Conservation (phyloP, 2,797 vertebrate genomes). For the Lacerta viridis region DNA sequence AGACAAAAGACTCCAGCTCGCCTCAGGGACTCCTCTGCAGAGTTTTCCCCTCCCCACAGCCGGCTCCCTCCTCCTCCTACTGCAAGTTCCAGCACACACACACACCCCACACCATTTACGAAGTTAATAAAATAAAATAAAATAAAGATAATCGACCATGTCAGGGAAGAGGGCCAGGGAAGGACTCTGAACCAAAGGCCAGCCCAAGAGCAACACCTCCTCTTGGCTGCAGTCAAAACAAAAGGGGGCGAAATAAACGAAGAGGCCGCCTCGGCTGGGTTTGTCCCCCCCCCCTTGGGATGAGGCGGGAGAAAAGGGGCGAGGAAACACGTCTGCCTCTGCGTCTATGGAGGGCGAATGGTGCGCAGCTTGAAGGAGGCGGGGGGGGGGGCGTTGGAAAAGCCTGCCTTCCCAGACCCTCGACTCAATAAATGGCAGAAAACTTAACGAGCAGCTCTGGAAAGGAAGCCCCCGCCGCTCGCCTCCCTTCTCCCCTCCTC, state of each 20-base stretch:
- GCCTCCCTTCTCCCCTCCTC: too few relatives aligned
- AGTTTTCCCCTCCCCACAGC: neutral
- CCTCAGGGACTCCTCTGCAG: conserved; percentile 9
- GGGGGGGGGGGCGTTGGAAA: neutral
- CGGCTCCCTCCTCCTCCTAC: neutral
- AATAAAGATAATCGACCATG: neutral
- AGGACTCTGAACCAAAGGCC: neutral
- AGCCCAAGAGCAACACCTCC: neutral
- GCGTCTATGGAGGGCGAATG: neutral
- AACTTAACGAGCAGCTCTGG: accelerated
- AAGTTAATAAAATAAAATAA: neutral
- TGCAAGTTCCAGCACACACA: neutral
- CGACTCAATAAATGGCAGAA: neutral
- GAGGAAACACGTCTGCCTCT: conserved; percentile 17
- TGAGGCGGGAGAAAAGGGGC: neutral
- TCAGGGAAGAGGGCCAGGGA: neutral
- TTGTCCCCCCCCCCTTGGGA: neutral
- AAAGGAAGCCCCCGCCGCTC: conserved; percentile 12
- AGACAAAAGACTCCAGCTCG: conserved; percentile 43
- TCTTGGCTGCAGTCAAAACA: neutral
- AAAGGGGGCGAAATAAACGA: neutral
- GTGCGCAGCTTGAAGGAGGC: neutral
- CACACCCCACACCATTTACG: neutral
- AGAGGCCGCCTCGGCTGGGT: neutral
- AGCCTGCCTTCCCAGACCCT: too few relatives aligned